Evolutionary conservation across 2,113 vertebrate genomes (phyloP).

Genomic region (Struthio camelus): DNA sequence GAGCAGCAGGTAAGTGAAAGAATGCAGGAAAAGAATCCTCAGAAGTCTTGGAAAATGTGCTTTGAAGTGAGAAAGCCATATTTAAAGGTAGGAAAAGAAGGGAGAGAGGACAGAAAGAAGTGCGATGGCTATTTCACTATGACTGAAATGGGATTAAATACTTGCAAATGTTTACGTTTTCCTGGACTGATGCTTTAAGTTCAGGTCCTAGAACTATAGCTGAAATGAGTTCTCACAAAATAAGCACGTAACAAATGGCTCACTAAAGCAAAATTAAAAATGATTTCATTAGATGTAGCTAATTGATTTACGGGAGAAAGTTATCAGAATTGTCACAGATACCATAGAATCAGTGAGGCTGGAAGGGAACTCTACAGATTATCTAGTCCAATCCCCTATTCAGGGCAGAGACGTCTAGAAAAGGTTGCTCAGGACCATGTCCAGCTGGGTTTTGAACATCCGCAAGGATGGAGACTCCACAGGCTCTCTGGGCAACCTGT

Average conservation of each 20-base stretch:
- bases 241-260: not conserved
- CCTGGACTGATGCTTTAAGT: not conserved
- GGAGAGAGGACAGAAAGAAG: not conserved
- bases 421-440: not conserved
- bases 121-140: not conserved
- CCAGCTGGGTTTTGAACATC: not conserved
- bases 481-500: not conserved
- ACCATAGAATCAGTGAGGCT: not conserved
- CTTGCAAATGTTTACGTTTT: not conserved
- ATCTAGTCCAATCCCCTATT: accelerated
- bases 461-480: not conserved
- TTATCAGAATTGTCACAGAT: not conserved
- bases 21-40: not conserved
- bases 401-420: not conserved
- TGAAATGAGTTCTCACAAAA: not conserved
- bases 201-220: not conserved
- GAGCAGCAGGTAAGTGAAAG: not conserved
- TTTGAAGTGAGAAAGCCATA: not conserved
- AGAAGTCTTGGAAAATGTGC: not conserved
- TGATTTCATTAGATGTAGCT: not conserved
- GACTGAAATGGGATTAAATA: not conserved
- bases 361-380: not conserved
- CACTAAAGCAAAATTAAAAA: not conserved
- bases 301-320: not conserved
- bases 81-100: not conserved